phyloP scores from a whole-genome alignment of 2,888 invertebrate genomes.

The Oeneis ivallda region DNA sequence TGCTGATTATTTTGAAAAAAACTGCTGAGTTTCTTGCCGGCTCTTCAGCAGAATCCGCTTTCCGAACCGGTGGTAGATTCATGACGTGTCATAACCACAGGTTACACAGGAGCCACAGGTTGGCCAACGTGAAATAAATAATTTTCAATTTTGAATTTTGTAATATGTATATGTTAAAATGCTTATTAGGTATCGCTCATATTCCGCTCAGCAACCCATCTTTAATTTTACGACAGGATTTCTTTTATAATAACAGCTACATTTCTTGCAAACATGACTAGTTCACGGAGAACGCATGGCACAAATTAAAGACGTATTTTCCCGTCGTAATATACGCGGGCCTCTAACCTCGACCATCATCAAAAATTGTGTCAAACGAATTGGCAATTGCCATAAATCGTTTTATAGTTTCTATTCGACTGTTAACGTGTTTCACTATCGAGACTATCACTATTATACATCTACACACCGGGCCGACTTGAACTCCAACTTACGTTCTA shows the following conservation, averaged over 20 bases:
- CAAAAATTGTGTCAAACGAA: conserved; percentile 29
- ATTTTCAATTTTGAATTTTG: too few species aligned
- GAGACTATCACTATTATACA: conserved; percentile 3
- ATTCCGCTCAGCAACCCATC: too few species aligned
- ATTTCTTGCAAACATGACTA: neutral
- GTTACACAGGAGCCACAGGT: too few species aligned
- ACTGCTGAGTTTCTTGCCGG: too few species aligned
- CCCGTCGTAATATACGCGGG: conserved; percentile 9
- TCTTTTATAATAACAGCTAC: neutral
- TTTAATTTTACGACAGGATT: too few species aligned
- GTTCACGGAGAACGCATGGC: neutral
- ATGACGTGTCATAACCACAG: too few species aligned
- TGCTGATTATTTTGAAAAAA: too few species aligned
- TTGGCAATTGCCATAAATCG: conserved; percentile 20
- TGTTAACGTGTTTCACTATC: conserved; percentile 19
- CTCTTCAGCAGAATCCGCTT: too few species aligned
- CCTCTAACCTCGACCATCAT: conserved; percentile 15
- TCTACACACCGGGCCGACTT: conserved; percentile 1
- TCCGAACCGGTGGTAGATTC: too few species aligned
- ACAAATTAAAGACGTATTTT: conserved; percentile 10
- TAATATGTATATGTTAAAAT: too few species aligned
- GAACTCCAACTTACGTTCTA: neutral
- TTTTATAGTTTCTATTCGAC: conserved; percentile 21
- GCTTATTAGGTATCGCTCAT: too few species aligned
- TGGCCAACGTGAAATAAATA: too few species aligned